Evolutionary conservation across 2,113 vertebrate genomes (phyloP).

Genomic region (Balaeniceps rex): DNA sequence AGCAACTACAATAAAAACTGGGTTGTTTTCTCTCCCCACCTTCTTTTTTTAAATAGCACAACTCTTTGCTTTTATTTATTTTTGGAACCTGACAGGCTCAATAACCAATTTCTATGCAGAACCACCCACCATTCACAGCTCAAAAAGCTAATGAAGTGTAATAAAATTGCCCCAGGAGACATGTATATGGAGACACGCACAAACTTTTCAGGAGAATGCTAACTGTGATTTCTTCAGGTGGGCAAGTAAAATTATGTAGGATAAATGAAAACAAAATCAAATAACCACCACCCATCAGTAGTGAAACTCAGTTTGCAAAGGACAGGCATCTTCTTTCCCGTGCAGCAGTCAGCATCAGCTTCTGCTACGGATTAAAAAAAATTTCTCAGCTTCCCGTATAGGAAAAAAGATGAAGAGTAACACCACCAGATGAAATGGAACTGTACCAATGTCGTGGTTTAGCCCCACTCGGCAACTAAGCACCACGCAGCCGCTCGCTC

Average conservation of each 20-base stretch:
- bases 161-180: neutral
- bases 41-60: neutral
- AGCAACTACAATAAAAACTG: neutral
- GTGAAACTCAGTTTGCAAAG: neutral
- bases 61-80: neutral
- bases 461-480: too few relatives aligned
- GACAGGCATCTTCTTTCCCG: neutral
- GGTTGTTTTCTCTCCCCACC: neutral
- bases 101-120: constrained; percentile 10
- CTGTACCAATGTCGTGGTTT: too few relatives aligned
- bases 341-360: neutral
- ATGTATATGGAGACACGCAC: neutral
- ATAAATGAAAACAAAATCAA: neutral
- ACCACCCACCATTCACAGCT: neutral
- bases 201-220: neutral
- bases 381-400: neutral
- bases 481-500: too few relatives aligned
- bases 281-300: neutral
- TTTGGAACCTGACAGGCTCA: neutral
- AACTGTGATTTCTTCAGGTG: neutral
- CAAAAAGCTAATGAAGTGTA: neutral
- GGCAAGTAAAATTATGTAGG: neutral
- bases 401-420: neutral
- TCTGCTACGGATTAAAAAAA: neutral
- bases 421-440: neutral